These are phyloP conservation scores for Ranitomeya imitator DNA, from an alignment of 2,113 vertebrate species.

Conservation along the genomic window DNA sequence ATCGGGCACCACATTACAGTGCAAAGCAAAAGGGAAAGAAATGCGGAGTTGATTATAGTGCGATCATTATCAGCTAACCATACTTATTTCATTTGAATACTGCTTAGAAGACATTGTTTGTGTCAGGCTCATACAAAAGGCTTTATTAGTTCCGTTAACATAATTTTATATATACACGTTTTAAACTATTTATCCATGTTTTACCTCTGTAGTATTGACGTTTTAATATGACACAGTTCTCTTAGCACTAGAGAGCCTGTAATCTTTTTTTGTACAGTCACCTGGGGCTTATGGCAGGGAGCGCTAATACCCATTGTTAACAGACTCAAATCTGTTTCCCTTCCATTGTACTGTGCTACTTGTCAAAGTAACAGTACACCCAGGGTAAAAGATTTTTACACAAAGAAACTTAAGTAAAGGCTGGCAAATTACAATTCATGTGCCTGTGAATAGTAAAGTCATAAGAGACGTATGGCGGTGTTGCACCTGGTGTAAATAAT, in stretches of 20 bases:
- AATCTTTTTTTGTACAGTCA: conserved; percentile 55
- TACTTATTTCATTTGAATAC: conserved; percentile 31
- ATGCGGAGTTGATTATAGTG: conserved; percentile 30
- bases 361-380: conserved; percentile 58
- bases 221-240: background rate
- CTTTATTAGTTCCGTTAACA: conserved; percentile 49
- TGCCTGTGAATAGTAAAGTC: conserved; percentile 59
- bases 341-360: conserved; percentile 62
- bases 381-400: conserved; percentile 60
- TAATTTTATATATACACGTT: conserved; percentile 48
- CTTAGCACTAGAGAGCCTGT: conserved; percentile 48
- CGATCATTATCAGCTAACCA: conserved; percentile 36
- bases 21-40: conserved; percentile 7
- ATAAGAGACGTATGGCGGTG: conserved; percentile 58
- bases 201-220: background rate
- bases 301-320: conserved; percentile 63
- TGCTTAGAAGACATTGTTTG: conserved; percentile 42
- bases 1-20: background rate
- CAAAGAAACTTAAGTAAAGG: conserved; percentile 64
- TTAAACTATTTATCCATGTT: conserved; percentile 41
- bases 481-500: conserved; percentile 72
- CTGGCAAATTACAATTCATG: conserved; percentile 63
- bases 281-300: conserved; percentile 60
- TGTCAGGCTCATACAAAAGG: conserved; percentile 35
- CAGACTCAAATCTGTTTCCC: conserved; percentile 69